A percentile compares a stretch with the other conserved stretches of the same genome.
These are phyloP conservation scores for Peromyscus nudipes DNA, from an alignment of 2,797 vertebrate genomes.

Conservation along the genomic window DNA sequence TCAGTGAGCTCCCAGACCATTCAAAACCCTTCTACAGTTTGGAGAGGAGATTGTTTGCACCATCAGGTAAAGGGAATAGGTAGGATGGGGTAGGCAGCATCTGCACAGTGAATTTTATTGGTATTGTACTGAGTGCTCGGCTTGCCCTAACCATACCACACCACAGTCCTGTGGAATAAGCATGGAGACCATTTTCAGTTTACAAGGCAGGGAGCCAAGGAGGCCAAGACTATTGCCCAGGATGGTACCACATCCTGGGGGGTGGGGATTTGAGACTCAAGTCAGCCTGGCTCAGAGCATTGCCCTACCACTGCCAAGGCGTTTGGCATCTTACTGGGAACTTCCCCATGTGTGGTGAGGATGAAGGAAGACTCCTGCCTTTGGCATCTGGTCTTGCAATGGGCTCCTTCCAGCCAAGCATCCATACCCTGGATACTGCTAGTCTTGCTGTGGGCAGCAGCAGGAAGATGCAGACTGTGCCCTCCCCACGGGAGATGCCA, in stretches of 20 bases:
- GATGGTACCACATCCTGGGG: no score
- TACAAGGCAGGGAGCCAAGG: neutral
- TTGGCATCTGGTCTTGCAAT: neutral
- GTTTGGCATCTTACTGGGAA: neutral
- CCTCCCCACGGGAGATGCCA: neutral
- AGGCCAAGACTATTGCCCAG: neutral
- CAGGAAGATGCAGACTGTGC: neutral
- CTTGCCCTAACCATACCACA: neutral
- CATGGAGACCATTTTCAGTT: neutral
- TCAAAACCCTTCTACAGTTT: neutral
- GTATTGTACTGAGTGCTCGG: neutral
- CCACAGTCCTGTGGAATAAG: neutral
- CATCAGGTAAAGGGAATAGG: neutral
- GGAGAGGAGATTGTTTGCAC: neutral
- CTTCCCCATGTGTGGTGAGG: neutral
- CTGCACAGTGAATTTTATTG: neutral
- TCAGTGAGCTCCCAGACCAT: neutral
- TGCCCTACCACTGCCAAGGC: neutral
- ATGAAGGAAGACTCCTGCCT: neutral
- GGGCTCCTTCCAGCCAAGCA: neutral
- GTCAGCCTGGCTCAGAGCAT: neutral
- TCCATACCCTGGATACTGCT: neutral
- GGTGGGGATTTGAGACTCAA: neutral
- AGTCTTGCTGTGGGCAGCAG: neutral
- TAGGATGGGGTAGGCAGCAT: neutral